Percentiles rank a stretch among this genome's conserved stretches.
Conservation (phyloP, 1,140 invertebrate species). For the Rhynchophorus ferrugineus region DNA sequence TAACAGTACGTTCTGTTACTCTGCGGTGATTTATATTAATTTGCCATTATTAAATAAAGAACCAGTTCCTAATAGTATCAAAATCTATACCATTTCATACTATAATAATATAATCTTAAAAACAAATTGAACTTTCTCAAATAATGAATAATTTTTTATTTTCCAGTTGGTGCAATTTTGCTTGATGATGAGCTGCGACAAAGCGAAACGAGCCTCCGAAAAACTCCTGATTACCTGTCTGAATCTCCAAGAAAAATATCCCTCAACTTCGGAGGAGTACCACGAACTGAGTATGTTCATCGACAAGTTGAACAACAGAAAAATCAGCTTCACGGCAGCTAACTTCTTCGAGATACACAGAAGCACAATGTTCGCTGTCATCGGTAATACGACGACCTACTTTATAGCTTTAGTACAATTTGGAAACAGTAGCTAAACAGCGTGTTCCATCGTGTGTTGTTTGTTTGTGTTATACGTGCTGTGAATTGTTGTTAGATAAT, state of each 20-base stretch:
- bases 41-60: too few relatives aligned
- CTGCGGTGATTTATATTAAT: too few relatives aligned
- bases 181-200: conserved; percentile 7
- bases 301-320: conserved; percentile 2
- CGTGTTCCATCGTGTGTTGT: too few relatives aligned
- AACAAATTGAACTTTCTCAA: too few relatives aligned
- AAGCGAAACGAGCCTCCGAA: background rate
- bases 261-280: conserved; percentile 1
- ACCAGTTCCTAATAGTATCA: too few relatives aligned
- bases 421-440: background rate
- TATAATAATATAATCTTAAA: too few relatives aligned
- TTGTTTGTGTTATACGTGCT: too few relatives aligned
- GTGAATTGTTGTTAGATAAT: too few relatives aligned
- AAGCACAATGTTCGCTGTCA: conserved; percentile 6
- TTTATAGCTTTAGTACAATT: conserved; percentile 12
- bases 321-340: conserved; percentile 6
- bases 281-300: conserved; percentile 3
- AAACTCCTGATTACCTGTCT: conserved; percentile 3
- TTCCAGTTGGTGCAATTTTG: conserved; percentile 5
- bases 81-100: too few relatives aligned
- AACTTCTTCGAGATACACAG: conserved; percentile 11
- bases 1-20: too few relatives aligned
- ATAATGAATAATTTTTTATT: conserved; percentile 1
- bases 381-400: conserved; percentile 7
- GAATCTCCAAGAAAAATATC: conserved; percentile 3